Percentiles rank a stretch among this genome's conserved stretches.
Conservation (phyloP, 2,797 vertebrate genomes). For the Gephyroberyx darwinii region DNA sequence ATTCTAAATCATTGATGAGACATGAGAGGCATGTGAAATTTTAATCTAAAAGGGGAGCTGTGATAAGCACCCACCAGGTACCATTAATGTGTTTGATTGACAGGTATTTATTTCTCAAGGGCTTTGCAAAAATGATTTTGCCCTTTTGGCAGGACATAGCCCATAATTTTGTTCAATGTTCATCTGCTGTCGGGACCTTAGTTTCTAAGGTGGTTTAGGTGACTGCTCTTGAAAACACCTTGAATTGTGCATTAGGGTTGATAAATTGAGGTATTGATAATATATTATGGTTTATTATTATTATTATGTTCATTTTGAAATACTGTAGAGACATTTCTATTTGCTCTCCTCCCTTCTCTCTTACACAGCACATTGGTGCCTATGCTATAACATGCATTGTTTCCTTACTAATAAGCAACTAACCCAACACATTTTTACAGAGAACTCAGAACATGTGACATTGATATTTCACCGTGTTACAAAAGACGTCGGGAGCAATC, state of each 20-base stretch:
- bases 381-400: no score
- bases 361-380: no score
- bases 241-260: background rate
- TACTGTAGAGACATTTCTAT: background rate
- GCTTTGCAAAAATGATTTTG: constrained; percentile 53
- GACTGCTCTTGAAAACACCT: constrained; percentile 14
- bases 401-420: constrained; percentile 13
- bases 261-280: constrained; percentile 6
- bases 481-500: constrained; percentile 54
- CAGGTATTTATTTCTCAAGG: constrained; percentile 66
- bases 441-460: background rate
- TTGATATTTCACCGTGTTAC: constrained; percentile 49
- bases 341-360: background rate
- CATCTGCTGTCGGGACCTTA: background rate
- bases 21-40: constrained; percentile 55
- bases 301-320: background rate
- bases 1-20: constrained; percentile 67
- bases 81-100: constrained; percentile 57
- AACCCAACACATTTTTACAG: background rate
- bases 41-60: constrained; percentile 47
- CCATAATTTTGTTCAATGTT: constrained; percentile 1
- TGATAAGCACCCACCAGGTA: constrained; percentile 51
- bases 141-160: constrained; percentile 45
- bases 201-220: background rate
- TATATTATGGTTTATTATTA: constrained; percentile 8